Evolutionary conservation across 2,797 vertebrate genomes (phyloP).

Genomic region (Phataginus tricuspis): DNA sequence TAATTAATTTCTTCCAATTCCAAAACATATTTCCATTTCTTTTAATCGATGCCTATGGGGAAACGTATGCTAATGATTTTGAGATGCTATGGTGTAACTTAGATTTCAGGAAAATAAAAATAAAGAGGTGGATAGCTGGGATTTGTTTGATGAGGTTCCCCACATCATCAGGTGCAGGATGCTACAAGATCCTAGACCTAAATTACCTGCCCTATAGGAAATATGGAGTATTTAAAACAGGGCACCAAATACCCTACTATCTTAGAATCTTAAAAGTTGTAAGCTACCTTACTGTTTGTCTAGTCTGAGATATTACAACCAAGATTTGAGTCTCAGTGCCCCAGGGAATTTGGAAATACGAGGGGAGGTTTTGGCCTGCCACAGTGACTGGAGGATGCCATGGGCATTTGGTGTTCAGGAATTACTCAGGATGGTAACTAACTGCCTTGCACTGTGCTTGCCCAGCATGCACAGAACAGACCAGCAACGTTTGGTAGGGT

Average conservation of each 20-base stretch:
- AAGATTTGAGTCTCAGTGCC: neutral
- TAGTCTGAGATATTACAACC: neutral
- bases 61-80: neutral
- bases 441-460: neutral
- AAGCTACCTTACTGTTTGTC: neutral
- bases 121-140: neutral
- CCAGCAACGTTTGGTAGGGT: fast-evolving
- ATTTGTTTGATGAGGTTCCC: neutral
- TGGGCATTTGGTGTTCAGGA: neutral
- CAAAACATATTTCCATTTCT: neutral
- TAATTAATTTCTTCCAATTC: neutral
- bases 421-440: neutral
- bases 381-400: neutral
- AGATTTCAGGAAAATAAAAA: neutral
- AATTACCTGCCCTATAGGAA: neutral
- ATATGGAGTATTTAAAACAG: neutral
- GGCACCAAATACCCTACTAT: neutral
- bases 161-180: neutral
- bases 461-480: neutral
- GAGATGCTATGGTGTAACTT: neutral
- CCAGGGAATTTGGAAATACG: neutral
- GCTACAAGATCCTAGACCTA: neutral
- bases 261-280: neutral
- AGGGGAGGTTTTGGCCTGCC: neutral
- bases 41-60: neutral